Evolutionary conservation across 2,888 invertebrate genomes (phyloP).

Genomic region (Stenodema calcarata): DNA sequence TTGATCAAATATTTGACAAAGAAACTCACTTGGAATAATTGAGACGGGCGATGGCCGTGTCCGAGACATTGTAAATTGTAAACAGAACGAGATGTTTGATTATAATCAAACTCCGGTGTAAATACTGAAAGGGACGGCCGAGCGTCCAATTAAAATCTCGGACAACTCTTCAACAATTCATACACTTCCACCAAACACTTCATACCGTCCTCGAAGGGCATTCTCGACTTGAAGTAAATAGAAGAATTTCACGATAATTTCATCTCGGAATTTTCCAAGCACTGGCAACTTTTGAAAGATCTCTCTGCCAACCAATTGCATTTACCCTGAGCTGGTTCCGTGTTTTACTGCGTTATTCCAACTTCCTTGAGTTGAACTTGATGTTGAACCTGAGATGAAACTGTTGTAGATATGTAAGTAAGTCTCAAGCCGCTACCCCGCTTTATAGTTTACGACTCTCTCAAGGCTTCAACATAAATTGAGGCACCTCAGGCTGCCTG

Average conservation of each 20-base stretch:
- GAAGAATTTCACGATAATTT: too few species aligned
- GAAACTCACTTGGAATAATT: neutral
- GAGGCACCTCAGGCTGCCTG: neutral
- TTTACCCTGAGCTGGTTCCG: neutral
- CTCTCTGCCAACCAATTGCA: neutral
- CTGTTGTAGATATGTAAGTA: neutral
- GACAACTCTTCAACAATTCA: neutral
- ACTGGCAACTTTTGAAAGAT: neutral
- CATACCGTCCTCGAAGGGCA: neutral
- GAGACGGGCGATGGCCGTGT: neutral
- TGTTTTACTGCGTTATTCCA: neutral
- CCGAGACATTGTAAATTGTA: neutral
- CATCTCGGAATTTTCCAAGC: too few species aligned
- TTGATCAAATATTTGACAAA: neutral
- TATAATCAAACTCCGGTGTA: conserved; percentile 38
- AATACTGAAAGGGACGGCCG: neutral
- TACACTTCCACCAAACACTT: neutral
- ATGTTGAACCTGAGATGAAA: neutral
- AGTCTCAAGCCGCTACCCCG: neutral
- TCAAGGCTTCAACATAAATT: neutral
- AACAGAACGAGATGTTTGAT: conserved; percentile 17
- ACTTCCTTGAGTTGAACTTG: neutral
- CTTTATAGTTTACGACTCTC: neutral
- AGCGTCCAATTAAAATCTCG: neutral
- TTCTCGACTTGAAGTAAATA: neutral